Conservation (phyloP, 2,797 vertebrate genomes). For the Lepus townsendii region DNA sequence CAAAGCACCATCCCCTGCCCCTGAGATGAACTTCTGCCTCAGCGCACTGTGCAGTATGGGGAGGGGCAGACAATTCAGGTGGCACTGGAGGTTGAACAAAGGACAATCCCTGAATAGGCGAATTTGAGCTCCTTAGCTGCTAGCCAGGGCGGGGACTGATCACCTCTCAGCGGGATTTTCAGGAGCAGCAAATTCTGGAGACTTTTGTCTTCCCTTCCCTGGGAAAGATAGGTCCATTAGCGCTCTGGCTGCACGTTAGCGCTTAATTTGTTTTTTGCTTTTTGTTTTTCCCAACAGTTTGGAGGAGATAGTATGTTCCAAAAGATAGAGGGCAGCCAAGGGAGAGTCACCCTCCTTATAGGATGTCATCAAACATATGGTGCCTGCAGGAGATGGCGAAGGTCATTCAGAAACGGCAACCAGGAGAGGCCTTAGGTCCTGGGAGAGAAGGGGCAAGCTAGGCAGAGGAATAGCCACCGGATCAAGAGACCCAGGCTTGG, state of each 20-base stretch:
- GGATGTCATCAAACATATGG: conserved; percentile 65
- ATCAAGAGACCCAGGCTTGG: neutral
- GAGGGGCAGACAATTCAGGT: conserved; percentile 16
- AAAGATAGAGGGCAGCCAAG: conserved; percentile 65
- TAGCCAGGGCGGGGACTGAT: conserved; percentile 2
- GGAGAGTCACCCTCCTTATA: conserved; percentile 46
- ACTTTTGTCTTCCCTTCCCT: conserved; percentile 63
- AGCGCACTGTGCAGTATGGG: neutral
- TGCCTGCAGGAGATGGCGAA: conserved; percentile 1
- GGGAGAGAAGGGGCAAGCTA: neutral
- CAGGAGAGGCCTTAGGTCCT: conserved; percentile 42
- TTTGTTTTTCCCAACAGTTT: neutral
- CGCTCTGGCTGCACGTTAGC: neutral
- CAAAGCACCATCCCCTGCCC: conserved; percentile 4
- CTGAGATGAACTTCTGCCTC: neutral
- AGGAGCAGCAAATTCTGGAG: conserved; percentile 17
- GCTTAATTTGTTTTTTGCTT: conserved; percentile 22
- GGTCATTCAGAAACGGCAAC: conserved; percentile 1
- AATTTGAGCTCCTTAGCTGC: conserved; percentile 46
- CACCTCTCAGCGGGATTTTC: conserved; percentile 54
- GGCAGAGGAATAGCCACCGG: neutral
- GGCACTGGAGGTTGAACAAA: conserved; percentile 53
- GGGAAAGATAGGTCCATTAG: conserved; percentile 59
- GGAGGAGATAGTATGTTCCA: conserved; percentile 52
- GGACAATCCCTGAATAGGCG: neutral